Base-by-base conservation (phyloP, 2,113 vertebrate species). In the Cairina moschata region DNA sequence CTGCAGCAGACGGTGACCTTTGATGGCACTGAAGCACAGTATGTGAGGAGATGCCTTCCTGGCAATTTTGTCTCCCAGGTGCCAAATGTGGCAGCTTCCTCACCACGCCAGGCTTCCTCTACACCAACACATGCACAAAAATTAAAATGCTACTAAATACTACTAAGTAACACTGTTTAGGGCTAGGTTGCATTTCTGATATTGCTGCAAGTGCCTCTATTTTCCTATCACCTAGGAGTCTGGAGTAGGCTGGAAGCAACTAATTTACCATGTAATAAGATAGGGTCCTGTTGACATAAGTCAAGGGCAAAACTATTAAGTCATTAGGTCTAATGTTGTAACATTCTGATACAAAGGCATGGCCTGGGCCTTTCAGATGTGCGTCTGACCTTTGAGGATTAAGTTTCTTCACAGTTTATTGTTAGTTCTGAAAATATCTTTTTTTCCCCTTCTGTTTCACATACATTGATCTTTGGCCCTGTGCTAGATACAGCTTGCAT, bases 271-370 rank as follows among this genome's bases (percentile, higher is more conserved):
- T 87, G 83, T 96, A 96, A 97, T 60, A 96, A 97, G 86, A 97
- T 96, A 96, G 83, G 87, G 92, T 88, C 92, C 92, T 93, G 83
- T 91, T 97, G 97, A 96, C 86, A 92, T 90, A 95, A 96, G 76
- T 85, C 91, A 91, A 91, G 94, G 89, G 75, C 91, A 94, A 95
- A 94, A 86, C 91, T 92, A 92, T 93, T 96, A 97, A 97, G 94
- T 95, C 79, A 89, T 97, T 95, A 95, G 77, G 73, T 84, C 87
- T 95, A 91, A 91, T 95, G 97, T 98, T 96, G 91, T 95, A 93
- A 91, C 89, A 89, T 92, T 95, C 86, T 92, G 75, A 96, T 95
- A 96, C 91, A 96, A 94, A 94, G 74, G 55, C 32, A 32, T 7
- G 59, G 79, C 93, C 74, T 88, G 81, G 88, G 52, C 79, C 88